Conservation (phyloP, 1,140 invertebrate genomes). For the Anastatus disparis region DNA sequence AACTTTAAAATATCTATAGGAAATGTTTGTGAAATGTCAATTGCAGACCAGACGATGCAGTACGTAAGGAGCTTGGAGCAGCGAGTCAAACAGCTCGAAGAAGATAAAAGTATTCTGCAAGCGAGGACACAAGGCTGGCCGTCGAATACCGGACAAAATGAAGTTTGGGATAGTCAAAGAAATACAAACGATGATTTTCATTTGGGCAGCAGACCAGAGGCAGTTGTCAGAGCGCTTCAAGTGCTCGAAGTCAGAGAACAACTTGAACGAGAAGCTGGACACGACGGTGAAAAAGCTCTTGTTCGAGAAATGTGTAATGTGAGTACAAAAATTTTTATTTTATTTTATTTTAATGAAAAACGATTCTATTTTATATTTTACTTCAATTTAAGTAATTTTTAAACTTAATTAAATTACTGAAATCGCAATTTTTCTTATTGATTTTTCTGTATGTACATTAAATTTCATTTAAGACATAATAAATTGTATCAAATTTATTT, state of each 20-base stretch:
- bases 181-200: conserved; percentile 64
- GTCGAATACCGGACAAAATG: conserved; percentile 47
- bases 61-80: conserved; percentile 89
- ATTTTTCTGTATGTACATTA: no score
- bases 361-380: no score
- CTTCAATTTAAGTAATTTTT: no score
- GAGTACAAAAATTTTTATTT: no score
- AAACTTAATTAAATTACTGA: no score
- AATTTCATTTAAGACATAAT: no score
- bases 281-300: conserved; percentile 91
- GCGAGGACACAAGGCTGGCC: conserved; percentile 65
- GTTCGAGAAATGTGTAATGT: conserved; percentile 98
- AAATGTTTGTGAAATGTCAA: no score
- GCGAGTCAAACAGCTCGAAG: conserved; percentile 85
- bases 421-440: no score
- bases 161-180: conserved; percentile 57
- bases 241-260: conserved; percentile 91
- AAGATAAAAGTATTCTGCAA: conserved; percentile 75
- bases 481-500: no score
- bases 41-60: conserved; percentile 82
- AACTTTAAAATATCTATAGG: no score
- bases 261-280: conserved; percentile 83
- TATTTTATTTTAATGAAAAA: no score
- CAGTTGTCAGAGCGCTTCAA: conserved; percentile 89
- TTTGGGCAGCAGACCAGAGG: conserved; percentile 77